A percentile compares a stretch with the other conserved stretches of the same genome.
phyloP scores from a whole-genome alignment of 2,888 invertebrate genomes.

The Belgica antarctica region DNA sequence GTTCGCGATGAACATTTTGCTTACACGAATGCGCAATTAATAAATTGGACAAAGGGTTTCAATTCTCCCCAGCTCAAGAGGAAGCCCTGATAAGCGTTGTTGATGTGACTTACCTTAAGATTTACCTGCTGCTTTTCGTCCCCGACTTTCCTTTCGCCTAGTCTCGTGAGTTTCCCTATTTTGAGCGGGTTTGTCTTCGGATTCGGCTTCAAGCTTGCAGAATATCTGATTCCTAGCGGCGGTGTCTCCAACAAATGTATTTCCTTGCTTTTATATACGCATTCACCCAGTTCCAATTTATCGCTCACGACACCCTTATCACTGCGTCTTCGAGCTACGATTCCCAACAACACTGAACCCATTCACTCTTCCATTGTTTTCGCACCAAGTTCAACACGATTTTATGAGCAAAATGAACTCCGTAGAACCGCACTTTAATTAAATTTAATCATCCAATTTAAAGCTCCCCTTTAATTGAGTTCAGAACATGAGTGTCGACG shows the following conservation, averaged over 20 bases:
- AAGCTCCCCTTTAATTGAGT: too few relatives aligned
- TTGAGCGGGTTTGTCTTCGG: not conserved
- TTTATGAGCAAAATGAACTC: too few relatives aligned
- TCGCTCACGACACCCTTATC: not conserved
- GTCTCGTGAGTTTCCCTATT: conserved; percentile 21
- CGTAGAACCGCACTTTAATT: too few relatives aligned
- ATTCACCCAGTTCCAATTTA: not conserved
- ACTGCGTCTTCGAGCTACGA: not conserved
- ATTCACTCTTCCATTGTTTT: too few relatives aligned
- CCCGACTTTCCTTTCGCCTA: not conserved
- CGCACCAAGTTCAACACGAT: too few relatives aligned
- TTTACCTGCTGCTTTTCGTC: conserved; percentile 4
- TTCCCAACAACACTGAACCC: not conserved
- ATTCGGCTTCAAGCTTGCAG: not conserved
- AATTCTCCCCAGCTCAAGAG: too few relatives aligned
- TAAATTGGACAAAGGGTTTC: too few relatives aligned
- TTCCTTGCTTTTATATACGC: not conserved
- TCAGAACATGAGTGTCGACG: too few relatives aligned
- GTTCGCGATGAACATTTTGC: too few relatives aligned
- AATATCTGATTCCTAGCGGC: not conserved
- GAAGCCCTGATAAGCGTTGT: not conserved
- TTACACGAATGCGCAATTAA: too few relatives aligned
- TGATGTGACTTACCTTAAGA: conserved; percentile 27
- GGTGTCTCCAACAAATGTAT: conserved; percentile 7
- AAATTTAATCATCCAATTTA: too few relatives aligned